Conservation (phyloP, 2,113 vertebrate genomes). For the Lepus americanus region DNA sequence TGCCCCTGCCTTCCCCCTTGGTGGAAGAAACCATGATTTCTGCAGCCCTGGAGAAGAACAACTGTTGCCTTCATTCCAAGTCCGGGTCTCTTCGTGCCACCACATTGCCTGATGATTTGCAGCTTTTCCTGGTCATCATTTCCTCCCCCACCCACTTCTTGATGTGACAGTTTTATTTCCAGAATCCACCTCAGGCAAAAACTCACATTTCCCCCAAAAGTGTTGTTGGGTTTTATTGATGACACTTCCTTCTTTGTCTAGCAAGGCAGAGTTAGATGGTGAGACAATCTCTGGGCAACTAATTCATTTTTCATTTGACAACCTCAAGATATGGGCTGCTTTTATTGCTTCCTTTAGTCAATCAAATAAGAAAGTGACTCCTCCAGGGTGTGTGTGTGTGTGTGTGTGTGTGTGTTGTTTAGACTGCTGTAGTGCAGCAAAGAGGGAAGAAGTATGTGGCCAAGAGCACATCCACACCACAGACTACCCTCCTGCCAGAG, state of each 20-base stretch:
- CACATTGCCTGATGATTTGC: neutral
- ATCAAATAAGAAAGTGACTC: conserved; percentile 38
- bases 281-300: conserved; percentile 23
- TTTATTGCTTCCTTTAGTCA: conserved; percentile 66
- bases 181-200: conserved; percentile 59
- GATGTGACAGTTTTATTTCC: conserved; percentile 73
- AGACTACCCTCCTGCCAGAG: neutral
- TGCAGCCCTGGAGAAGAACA: neutral
- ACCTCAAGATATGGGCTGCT: conserved; percentile 29
- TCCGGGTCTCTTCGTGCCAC: neutral
- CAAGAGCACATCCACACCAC: neutral
- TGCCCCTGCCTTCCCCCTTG: neutral
- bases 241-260: conserved; percentile 70
- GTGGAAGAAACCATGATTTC: neutral
- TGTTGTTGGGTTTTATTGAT: conserved; percentile 60
- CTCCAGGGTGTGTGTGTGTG: neutral
- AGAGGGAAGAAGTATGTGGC: neutral
- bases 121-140: conserved; percentile 49
- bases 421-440: neutral
- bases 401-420: neutral
- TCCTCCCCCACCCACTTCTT: neutral
- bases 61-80: neutral
- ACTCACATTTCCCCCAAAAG: conserved; percentile 31
- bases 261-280: conserved; percentile 34
- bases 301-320: conserved; percentile 68